These are phyloP conservation scores for Bugula neritina DNA, from an alignment of 2,888 invertebrate genomes.

Conservation along the genomic window DNA sequence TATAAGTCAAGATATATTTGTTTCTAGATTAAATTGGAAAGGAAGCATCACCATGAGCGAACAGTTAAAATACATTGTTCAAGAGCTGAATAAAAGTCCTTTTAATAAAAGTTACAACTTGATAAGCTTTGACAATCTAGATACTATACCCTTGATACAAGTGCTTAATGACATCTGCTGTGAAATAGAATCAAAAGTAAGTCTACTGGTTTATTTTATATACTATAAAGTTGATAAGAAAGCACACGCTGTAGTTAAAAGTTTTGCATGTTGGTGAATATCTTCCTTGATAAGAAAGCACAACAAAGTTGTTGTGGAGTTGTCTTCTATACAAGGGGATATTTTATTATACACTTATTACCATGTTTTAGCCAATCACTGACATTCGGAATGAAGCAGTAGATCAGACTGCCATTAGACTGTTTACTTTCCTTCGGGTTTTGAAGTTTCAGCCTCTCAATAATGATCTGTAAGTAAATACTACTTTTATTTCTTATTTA, in stretches of 20 bases:
- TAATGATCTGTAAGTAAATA: conserved; percentile 28
- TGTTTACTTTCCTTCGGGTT: conserved; percentile 65
- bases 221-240: too few species aligned
- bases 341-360: too few species aligned
- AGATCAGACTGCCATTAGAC: conserved; percentile 68
- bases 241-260: too few species aligned
- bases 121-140: conserved; percentile 76
- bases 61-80: conserved; percentile 59
- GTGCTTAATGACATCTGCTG: conserved; percentile 70
- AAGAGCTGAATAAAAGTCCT: conserved; percentile 66
- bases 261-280: too few species aligned
- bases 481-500: too few species aligned
- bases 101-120: conserved; percentile 71
- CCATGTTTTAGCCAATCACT: conserved; percentile 47
- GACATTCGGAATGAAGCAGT: conserved; percentile 70
- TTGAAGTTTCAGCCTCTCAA: conserved; percentile 70
- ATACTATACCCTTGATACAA: conserved; percentile 70
- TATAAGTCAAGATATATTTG: too few species aligned
- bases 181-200: conserved; percentile 63
- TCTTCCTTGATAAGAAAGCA: too few species aligned
- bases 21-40: too few species aligned
- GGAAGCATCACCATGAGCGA: conserved; percentile 54
- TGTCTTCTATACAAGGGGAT: too few species aligned
- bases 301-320: too few species aligned
- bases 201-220: too few species aligned